Base-by-base conservation (phyloP, 2,113 vertebrate genomes). In the Gymnocephalus cernua region DNA sequence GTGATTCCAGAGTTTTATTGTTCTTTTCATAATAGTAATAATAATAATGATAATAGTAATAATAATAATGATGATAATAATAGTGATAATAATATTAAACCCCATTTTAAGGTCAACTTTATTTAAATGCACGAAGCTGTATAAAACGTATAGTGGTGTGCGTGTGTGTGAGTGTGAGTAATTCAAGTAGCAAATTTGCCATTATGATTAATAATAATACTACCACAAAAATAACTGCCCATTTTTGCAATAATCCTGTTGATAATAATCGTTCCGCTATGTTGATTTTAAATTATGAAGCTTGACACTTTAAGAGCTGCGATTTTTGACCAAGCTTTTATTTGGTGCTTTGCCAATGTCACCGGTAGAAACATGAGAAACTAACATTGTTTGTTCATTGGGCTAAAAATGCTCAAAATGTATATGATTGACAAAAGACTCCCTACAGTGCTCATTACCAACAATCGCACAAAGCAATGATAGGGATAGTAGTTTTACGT, bases 111-210 rank as follows among this genome's bases (percentile, higher is more conserved):
- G 10, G 4, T 68, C 23, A 51, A 18, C 21, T 41, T 21, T 9
- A 41, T 71, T 65, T 0, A 74, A 61, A 79, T 84, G 87, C 88
- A 88, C 86, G 87, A 82, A 69, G 29, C 53, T 85, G 87, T 86
- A 32, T 69, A 82, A 44, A 21, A 21, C 48, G 7, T 73, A 29
- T 56, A 32, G 48, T 85, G 15, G 25, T 65, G 67, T 54, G 14
- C 19, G 41, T 16, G 71, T 61, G 27, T 65, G 21, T 64, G 1
- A 57, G 62, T 79, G 50, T 44, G 77, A 74, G 19, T 62, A 19
- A 15, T 45, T 65, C 6, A 25, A 81, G 35, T 45, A 83, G 83
- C 84, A 64, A 61, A 80, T 58, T 53, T 54, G 7, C 13, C 11
- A 61, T 83, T 68, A 48, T 70, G 14, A 74, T 77, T 61, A 51